These are phyloP conservation scores for Castor canadensis DNA, from an alignment of 2,113 vertebrate species.

Conservation along the genomic window DNA sequence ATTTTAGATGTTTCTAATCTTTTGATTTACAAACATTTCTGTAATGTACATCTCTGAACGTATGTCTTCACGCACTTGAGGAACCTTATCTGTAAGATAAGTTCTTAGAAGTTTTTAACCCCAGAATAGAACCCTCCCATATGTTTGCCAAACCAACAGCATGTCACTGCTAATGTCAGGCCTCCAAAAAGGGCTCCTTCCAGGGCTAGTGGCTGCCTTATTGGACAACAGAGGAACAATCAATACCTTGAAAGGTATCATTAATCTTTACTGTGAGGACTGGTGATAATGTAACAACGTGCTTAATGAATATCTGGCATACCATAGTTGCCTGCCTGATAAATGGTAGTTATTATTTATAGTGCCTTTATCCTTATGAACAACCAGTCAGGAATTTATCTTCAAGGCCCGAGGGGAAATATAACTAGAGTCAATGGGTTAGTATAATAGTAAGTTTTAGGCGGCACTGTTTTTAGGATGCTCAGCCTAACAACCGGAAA, in stretches of 20 bases:
- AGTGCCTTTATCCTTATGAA: constrained; percentile 25
- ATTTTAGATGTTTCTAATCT: constrained; percentile 9
- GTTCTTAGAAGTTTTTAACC: constrained; percentile 37
- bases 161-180: neutral
- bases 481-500: too few species aligned
- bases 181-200: neutral
- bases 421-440: neutral
- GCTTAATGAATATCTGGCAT: neutral
- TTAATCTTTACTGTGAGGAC: constrained; percentile 44
- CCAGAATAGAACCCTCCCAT: neutral
- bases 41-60: neutral
- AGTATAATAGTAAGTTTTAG: neutral
- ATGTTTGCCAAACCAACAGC: neutral
- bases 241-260: constrained; percentile 27
- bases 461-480: neutral
- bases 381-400: constrained; percentile 24
- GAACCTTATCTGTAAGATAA: constrained; percentile 12
- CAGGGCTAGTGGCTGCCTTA: neutral
- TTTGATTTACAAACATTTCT: constrained; percentile 18
- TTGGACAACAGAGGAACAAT: neutral
- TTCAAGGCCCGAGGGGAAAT: neutral
- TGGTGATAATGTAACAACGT: constrained; percentile 1
- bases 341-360: constrained; percentile 9
- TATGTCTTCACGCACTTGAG: neutral
- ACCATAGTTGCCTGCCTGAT: neutral